Evolutionary conservation across 2,113 vertebrate species (phyloP).

Genomic region (Ictalurus punctatus): DNA sequence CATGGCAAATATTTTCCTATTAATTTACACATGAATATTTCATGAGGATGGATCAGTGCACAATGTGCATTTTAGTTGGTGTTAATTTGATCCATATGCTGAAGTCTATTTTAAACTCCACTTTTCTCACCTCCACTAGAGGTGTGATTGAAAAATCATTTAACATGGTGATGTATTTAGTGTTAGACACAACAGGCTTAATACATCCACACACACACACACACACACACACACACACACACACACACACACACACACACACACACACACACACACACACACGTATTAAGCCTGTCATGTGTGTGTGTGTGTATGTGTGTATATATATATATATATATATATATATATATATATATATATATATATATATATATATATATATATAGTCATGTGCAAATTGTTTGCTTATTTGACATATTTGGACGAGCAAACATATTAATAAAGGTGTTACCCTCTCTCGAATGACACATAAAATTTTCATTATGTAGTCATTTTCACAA

Average conservation of each 20-base stretch:
- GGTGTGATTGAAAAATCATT: slow-evolving; percentile 29
- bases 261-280: not conserved
- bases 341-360: too few relatives aligned
- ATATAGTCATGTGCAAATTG: too few relatives aligned
- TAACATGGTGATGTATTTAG: slow-evolving; percentile 5
- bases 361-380: too few relatives aligned
- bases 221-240: not conserved
- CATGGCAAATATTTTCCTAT: not conserved
- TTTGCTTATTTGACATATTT: too few relatives aligned
- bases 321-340: too few relatives aligned
- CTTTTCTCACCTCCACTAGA: slow-evolving; percentile 34
- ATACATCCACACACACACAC: slow-evolving; percentile 23
- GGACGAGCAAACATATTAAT: too few relatives aligned
- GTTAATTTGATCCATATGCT: slow-evolving; percentile 50
- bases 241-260: not conserved
- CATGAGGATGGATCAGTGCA: not conserved
- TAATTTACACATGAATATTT: not conserved
- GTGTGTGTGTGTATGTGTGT: too few relatives aligned
- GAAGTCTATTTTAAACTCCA: slow-evolving; percentile 38
- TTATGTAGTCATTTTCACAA: too few relatives aligned
- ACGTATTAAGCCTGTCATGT: too few relatives aligned
- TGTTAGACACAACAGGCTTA: not conserved
- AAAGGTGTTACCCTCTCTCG: too few relatives aligned
- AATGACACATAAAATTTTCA: too few relatives aligned
- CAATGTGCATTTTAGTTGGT: not conserved